Evolutionary conservation across 1,140 invertebrate species (phyloP).

Genomic region (Dendroctonus valens): DNA sequence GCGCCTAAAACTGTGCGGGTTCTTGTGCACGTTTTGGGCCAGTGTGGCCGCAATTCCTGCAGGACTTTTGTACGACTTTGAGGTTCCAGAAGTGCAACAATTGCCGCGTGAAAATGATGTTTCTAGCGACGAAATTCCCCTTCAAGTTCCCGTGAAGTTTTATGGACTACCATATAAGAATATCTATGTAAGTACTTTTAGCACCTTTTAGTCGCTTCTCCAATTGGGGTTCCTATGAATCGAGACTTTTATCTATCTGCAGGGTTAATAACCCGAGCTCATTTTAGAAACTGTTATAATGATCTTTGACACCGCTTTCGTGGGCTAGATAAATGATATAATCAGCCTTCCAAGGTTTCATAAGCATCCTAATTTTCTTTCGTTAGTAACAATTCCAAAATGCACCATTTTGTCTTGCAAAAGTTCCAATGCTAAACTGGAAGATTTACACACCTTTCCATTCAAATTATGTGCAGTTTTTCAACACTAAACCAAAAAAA

Average conservation of each 20-base stretch:
- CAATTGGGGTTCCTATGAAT: background rate
- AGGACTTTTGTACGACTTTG: constrained; percentile 38
- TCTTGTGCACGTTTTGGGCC: constrained; percentile 27
- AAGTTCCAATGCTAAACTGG: too few relatives aligned
- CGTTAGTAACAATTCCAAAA: too few relatives aligned
- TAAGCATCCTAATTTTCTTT: background rate
- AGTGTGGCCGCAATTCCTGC: constrained; percentile 31
- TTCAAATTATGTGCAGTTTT: too few relatives aligned
- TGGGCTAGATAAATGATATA: background rate
- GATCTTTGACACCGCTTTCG: constrained; percentile 3
- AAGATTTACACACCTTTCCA: too few relatives aligned
- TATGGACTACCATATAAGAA: constrained; percentile 43
- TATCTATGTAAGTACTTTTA: constrained; percentile 47
- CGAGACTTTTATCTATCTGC: background rate
- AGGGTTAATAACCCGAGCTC: constrained; percentile 1
- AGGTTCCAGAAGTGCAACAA: constrained; percentile 34
- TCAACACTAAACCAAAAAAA: too few relatives aligned
- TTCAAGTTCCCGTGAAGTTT: constrained; percentile 51
- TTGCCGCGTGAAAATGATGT: constrained; percentile 52
- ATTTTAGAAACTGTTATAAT: constrained; percentile 1
- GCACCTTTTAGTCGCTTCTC: constrained; percentile 1
- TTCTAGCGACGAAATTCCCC: constrained; percentile 52
- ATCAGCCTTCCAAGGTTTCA: too few relatives aligned
- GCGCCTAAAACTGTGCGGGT: constrained; percentile 35
- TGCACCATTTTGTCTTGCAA: too few relatives aligned